A percentile compares a stretch with the other conserved stretches of the same genome.
These are phyloP conservation scores for Machaerirhynchus nigripectus DNA, from an alignment of 2,113 vertebrate species.

Conservation along the genomic window DNA sequence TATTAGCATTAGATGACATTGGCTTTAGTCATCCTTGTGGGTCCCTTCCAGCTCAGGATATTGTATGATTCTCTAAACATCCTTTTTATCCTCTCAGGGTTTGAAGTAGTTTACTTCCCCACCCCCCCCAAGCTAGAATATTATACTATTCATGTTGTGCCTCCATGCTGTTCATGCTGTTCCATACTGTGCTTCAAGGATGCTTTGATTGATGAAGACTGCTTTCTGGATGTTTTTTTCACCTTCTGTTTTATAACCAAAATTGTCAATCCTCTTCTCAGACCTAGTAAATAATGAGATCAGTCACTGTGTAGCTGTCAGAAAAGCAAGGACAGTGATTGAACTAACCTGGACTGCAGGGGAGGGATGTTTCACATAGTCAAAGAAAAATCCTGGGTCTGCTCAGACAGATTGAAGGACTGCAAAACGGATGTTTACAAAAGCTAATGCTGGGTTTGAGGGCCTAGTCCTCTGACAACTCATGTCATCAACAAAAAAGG, in stretches of 20 bases:
- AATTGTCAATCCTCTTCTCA: background rate
- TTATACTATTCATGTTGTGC: background rate
- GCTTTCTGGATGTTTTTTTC: background rate
- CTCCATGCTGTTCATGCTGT: background rate
- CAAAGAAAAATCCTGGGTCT: background rate
- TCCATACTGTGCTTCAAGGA: background rate
- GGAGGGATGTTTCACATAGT: background rate
- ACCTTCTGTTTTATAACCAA: background rate
- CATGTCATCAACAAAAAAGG: background rate
- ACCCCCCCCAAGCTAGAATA: background rate
- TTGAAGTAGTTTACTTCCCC: background rate
- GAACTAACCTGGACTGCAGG: background rate
- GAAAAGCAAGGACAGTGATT: background rate
- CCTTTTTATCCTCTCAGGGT: background rate
- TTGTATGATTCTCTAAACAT: background rate
- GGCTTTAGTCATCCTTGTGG: background rate
- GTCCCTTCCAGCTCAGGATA: background rate
- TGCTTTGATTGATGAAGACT: background rate
- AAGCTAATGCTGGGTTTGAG: background rate
- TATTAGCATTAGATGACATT: background rate
- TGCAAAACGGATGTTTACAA: background rate
- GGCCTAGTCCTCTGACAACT: background rate
- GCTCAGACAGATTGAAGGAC: background rate
- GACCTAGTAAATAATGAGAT: background rate
- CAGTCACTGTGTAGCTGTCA: background rate